Conservation (phyloP, 2,888 invertebrate genomes). For the Byasa hedistus region DNA sequence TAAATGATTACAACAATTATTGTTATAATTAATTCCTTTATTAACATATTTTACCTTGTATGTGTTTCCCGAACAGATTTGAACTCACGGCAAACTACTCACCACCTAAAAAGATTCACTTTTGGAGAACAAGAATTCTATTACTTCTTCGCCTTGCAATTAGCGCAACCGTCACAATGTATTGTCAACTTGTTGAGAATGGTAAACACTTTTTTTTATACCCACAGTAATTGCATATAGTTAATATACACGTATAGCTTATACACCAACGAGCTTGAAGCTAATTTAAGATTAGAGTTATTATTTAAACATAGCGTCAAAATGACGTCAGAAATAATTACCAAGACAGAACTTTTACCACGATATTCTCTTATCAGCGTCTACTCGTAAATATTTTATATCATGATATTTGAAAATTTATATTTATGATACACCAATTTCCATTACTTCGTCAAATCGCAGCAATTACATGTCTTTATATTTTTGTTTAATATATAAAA, state of each 20-base stretch:
- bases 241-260: neutral
- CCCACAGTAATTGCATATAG: neutral
- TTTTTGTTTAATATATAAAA: too few relatives aligned
- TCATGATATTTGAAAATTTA: neutral
- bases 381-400: too few relatives aligned
- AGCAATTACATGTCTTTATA: too few relatives aligned
- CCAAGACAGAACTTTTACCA: neutral
- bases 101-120: constrained; percentile 36
- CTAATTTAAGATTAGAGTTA: neutral
- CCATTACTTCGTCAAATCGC: too few relatives aligned
- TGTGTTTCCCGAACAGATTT: constrained; percentile 41
- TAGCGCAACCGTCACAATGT: neutral
- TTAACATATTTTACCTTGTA: constrained; percentile 50
- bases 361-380: neutral
- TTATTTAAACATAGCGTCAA: neutral
- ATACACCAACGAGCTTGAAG: neutral
- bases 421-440: neutral
- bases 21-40: constrained; percentile 39
- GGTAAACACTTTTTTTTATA: neutral
- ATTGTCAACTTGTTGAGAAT: neutral
- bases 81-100: constrained; percentile 34
- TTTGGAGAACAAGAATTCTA: constrained; percentile 23
- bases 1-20: constrained; percentile 34
- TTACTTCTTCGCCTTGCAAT: constrained; percentile 35
- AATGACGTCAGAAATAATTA: neutral